A percentile compares a stretch with the other conserved stretches of the same genome.
These are phyloP conservation scores for Drosophila funebris DNA, from an alignment of 1,140 invertebrate species.

Conservation along the genomic window DNA sequence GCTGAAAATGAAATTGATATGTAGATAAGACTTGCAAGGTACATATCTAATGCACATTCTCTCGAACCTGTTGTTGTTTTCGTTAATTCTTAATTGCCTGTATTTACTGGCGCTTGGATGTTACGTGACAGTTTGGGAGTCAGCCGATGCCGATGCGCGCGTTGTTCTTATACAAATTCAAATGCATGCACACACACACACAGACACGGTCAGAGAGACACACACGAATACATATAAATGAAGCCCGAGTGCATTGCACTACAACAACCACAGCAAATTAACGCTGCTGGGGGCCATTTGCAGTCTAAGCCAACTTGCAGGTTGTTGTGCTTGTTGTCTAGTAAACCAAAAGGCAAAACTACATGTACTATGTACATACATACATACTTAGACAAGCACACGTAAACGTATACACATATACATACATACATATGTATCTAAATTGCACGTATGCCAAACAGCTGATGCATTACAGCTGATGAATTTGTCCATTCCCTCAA, in stretches of 20 bases:
- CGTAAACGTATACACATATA: not conserved
- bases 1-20: not conserved
- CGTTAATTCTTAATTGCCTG: slow-evolving; percentile 28
- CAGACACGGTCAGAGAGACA: slow-evolving; percentile 11
- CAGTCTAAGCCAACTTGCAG: slow-evolving; percentile 21
- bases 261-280: slow-evolving; percentile 9
- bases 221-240: slow-evolving; percentile 3
- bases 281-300: slow-evolving; percentile 23
- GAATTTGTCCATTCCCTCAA: not conserved
- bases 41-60: slow-evolving; percentile 24
- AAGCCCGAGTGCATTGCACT: slow-evolving; percentile 42
- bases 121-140: slow-evolving; percentile 69
- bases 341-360: not conserved
- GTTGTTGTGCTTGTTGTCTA: slow-evolving; percentile 20
- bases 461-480: slow-evolving; percentile 26
- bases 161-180: slow-evolving; percentile 66
- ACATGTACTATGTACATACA: not conserved
- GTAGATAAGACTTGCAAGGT: slow-evolving; percentile 27
- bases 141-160: slow-evolving; percentile 52
- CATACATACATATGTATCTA: not conserved
- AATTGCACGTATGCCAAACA: not conserved
- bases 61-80: slow-evolving; percentile 35
- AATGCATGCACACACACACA: slow-evolving; percentile 33
- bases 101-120: slow-evolving; percentile 44
- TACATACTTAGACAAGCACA: not conserved